Conservation (phyloP, 1,140 invertebrate genomes). For the Zaprionus ornatus region DNA sequence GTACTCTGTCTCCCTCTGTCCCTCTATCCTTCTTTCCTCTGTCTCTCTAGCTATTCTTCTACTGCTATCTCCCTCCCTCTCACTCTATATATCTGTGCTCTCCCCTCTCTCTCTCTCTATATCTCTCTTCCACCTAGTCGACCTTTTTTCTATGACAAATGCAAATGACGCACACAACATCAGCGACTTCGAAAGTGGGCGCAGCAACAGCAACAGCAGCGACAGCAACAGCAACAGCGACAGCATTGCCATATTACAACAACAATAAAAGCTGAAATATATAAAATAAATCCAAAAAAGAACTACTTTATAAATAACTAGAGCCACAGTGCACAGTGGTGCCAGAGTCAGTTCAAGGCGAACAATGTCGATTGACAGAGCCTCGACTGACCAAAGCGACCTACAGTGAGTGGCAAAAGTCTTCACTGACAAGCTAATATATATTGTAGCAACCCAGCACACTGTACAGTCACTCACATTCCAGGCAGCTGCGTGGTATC, state of each 20-base stretch:
- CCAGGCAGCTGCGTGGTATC: not conserved
- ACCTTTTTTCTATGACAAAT: conserved; percentile 71
- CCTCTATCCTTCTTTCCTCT: not conserved
- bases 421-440: no score
- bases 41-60: not conserved
- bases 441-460: no score
- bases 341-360: not conserved
- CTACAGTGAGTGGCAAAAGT: no score
- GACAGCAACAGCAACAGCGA: not conserved
- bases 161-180: conserved; percentile 65
- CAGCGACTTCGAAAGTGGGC: conserved; percentile 48
- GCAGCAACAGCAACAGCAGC: conserved; percentile 14
- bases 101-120: not conserved
- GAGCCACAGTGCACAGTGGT: conserved; percentile 8
- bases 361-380: not conserved
- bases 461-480: not conserved
- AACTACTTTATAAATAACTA: conserved; percentile 14
- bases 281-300: conserved; percentile 21
- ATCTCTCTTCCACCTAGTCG: not conserved
- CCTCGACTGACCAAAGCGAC: not conserved
- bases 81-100: no score
- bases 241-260: conserved; percentile 2
- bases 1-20: not conserved
- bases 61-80: not conserved
- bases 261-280: not conserved